Evolutionary conservation across 2,888 invertebrate genomes (phyloP).

Genomic region (Caenorhabditis uteleia): DNA sequence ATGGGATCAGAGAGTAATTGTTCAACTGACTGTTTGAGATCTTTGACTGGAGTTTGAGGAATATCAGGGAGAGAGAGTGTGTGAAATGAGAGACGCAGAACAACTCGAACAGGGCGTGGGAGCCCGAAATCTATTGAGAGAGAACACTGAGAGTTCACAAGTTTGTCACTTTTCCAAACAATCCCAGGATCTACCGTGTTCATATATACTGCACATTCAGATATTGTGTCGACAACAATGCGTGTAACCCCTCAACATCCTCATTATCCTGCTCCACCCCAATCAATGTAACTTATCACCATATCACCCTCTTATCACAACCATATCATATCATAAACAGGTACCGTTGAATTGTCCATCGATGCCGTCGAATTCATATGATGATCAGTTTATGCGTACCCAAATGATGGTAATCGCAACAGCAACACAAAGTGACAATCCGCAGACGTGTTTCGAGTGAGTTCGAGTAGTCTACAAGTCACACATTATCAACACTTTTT

Average conservation of each 20-base stretch:
- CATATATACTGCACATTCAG: neutral
- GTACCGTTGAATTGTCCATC: slow-evolving; percentile 17
- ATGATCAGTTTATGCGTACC: slow-evolving; percentile 20
- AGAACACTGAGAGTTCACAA: too few species aligned
- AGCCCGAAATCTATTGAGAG: too few species aligned
- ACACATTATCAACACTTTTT: too few species aligned
- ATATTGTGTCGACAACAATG: neutral
- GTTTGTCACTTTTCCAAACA: too few species aligned
- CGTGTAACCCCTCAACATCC: neutral
- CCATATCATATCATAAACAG: slow-evolving; percentile 14
- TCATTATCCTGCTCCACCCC: neutral
- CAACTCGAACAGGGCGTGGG: too few species aligned
- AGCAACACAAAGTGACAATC: slow-evolving; percentile 23
- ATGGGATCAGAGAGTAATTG: too few species aligned
- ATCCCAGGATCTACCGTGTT: too few species aligned
- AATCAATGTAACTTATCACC: slow-evolving; percentile 1
- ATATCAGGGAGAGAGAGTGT: too few species aligned
- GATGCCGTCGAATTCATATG: slow-evolving; percentile 8
- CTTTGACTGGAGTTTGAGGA: too few species aligned
- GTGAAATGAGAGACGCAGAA: too few species aligned
- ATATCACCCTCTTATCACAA: slow-evolving; percentile 11
- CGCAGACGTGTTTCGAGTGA: slow-evolving; percentile 28
- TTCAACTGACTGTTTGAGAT: too few species aligned
- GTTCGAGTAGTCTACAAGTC: too few species aligned
- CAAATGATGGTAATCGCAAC: slow-evolving; percentile 16